Base-by-base conservation (phyloP, 2,797 vertebrate genomes). In the Malurus leucopterus region DNA sequence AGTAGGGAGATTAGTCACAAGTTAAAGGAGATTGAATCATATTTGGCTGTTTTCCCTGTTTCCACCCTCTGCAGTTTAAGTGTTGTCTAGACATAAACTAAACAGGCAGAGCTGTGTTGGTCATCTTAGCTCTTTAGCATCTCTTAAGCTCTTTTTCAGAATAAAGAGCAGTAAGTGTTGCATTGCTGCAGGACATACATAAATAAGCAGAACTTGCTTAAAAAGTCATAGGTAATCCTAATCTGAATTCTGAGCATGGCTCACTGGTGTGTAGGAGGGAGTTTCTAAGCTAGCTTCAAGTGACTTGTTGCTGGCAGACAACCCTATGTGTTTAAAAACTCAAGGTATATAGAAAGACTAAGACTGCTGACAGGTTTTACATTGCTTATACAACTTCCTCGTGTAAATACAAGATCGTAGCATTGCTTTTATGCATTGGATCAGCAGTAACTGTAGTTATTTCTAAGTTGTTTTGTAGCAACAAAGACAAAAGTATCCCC, bases 61-160 rank as follows among this genome's bases (percentile, higher is more conserved):
- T 92, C 90, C 94, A 71, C 72, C 92, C 90, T 93, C 84, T 93
- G 58, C 90, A 79, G 81, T 88, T 84, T 67, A 68, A 92, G 73
- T 93, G 85, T 95, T 92, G 94, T 96, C 96, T 97, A 96, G 95
- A 96, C 95, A 76, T 84, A 95, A 94, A 81, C 92, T 93, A 92
- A 96, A 94, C 80, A 95, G 89, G 87, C 69, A 86, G 78, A 90
- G 50, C 61, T 4, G 26, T 61, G 20, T 14, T 90, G 88, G 85
- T 90, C 92, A 91, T 93, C 83, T 68, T 68, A 84, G 90, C 30
- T 82, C 79, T 78, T 96, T 72, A 91, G 40, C 58, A 70, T 76
- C 53, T 73, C 22, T 74, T 58, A 70, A 65, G n/a, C 50, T 83
- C 55, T 38, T 83, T 49, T 93, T 94, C 93, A 82, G 43, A 79